Conservation (phyloP, 2,888 invertebrate species). For the Cantharis rufa region DNA sequence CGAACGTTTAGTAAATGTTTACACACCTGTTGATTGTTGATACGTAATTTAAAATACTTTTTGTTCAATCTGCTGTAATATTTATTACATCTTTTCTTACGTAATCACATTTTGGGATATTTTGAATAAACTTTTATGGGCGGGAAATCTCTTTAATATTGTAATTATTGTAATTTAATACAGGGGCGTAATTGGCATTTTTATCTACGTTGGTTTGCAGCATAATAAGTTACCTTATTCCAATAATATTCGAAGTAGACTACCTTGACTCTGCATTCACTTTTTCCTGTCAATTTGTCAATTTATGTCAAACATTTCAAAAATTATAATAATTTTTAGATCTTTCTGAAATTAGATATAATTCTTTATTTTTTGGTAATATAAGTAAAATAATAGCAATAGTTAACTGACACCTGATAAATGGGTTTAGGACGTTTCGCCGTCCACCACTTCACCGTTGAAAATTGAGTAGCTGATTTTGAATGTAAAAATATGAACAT, state of each 20-base stretch:
- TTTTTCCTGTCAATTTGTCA: neutral
- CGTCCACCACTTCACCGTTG: too few species aligned
- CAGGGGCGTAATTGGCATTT: neutral
- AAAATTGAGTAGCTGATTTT: too few species aligned
- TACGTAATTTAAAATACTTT: neutral
- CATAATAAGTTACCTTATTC: neutral
- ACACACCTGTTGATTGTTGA: constrained; percentile 14
- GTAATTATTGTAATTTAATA: neutral
- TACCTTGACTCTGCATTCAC: neutral
- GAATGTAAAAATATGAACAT: too few species aligned
- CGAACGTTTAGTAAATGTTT: neutral
- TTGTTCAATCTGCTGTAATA: neutral
- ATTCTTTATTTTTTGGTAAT: too few species aligned
- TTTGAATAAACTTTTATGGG: neutral
- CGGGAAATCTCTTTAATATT: neutral
- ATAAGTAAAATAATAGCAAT: too few species aligned
- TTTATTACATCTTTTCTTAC: neutral
- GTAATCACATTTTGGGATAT: neutral
- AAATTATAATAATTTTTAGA: neutral
- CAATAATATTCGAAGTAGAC: neutral
- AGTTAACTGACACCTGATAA: too few species aligned
- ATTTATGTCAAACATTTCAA: neutral
- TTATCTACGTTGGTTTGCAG: neutral
- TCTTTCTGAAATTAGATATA: too few species aligned
- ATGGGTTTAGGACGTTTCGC: too few species aligned